Conservation (phyloP, 30 jellyfish, hydroid and myxozoan genomes). For the Nemopilema nomurai region DNA sequence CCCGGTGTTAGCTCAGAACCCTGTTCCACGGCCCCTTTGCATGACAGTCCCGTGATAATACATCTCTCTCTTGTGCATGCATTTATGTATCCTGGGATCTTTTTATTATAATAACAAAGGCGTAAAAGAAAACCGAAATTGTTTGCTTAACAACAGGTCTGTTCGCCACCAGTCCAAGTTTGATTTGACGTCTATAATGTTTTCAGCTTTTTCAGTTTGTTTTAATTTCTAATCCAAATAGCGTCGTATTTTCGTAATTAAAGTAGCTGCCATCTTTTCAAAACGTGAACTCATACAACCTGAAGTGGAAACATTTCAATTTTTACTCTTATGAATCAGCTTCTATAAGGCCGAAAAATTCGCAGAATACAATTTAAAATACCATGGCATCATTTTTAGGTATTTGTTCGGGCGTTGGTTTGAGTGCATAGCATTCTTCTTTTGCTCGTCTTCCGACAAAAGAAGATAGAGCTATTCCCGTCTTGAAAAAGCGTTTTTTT, state of each 20-base stretch:
- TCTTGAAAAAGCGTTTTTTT: too few species aligned
- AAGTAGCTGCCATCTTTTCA: background rate
- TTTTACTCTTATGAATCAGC: background rate
- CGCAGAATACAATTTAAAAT: background rate
- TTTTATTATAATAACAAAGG: background rate
- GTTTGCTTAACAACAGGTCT: background rate
- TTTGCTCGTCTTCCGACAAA: too few species aligned
- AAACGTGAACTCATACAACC: background rate
- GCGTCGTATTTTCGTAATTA: background rate
- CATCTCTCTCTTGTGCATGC: background rate
- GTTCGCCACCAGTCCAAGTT: background rate
- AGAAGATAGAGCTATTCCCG: too few species aligned
- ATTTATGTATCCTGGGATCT: background rate
- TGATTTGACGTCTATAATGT: background rate
- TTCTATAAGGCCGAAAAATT: background rate
- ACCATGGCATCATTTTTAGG: too few species aligned
- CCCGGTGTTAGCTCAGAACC: background rate
- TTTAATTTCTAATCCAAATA: background rate
- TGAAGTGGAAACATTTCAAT: background rate
- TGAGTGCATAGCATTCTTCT: too few species aligned
- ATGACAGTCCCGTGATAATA: background rate
- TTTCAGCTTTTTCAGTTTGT: background rate
- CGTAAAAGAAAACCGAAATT: background rate
- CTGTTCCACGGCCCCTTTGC: background rate
- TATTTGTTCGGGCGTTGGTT: too few species aligned